Evolutionary conservation across 2,888 invertebrate genomes (phyloP), one percentile per base, ranked within the genome.

Genomic region (Melieria picta): DNA sequence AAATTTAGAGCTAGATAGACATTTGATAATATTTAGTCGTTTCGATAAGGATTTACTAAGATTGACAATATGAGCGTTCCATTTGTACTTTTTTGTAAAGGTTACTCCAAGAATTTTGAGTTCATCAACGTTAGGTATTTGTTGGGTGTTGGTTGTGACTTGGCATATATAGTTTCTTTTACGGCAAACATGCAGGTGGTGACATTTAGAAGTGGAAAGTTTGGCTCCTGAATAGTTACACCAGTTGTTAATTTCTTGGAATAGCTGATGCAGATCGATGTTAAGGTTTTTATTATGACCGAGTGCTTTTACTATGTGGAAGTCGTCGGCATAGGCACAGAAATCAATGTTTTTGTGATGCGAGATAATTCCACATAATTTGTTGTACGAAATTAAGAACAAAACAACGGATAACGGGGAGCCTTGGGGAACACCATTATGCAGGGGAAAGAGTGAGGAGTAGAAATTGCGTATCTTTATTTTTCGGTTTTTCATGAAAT

Each of bases 21-120:
- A 50, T 58, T 70, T 70, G 4, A 70, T 70, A 45, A 65, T 64
- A 42, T 70, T 70, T 2, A 65, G 58, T 43, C 61, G n/a, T 7
- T 65, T 10, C 4, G 50, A 16, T 30, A 65, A 42, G n/a, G 55
- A 55, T 55, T 62, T 13, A 13, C 13, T 6, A 7, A 46, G 45
- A 47, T 13, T 6, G 5, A 13, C 7, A 7, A 47, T 47, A 16
- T 62, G 61, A 6, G 61, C 5, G 16, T 10, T 9, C 61, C 61
- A 62, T 7, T 47, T 45, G 45, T 47, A 62, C 16, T 30, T 56
- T 42, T 47, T 46, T 1, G 13, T 42, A 4, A 55, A 13, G 13
- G 46, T 56, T 30, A 13, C 13, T 4, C 57, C 11, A 46, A 43
- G 42, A 16, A 57, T 16, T 45, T 45, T 57, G 9, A 66, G 45